Evolutionary conservation across 2,113 vertebrate species (phyloP).

Genomic region (Epinephelus lanceolatus): DNA sequence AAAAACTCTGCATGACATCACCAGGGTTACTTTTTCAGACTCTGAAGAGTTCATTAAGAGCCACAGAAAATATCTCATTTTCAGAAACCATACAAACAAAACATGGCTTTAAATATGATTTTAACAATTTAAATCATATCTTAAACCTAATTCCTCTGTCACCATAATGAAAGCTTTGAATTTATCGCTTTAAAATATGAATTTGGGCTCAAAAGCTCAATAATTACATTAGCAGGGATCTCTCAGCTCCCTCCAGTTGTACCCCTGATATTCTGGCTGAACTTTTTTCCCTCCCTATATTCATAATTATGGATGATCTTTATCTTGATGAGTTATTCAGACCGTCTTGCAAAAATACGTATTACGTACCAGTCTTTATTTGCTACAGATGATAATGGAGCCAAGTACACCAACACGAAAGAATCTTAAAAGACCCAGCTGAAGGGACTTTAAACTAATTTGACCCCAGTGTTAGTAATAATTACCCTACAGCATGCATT

Average conservation of each 20-base stretch:
- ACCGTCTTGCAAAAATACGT: not conserved
- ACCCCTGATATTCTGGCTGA: not conserved
- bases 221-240: not conserved
- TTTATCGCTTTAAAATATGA: not conserved
- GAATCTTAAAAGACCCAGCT: not conserved
- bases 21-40: not conserved
- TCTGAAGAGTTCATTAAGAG: not conserved
- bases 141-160: not conserved
- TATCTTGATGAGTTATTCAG: conserved; percentile 7
- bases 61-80: not conserved
- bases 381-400: not conserved
- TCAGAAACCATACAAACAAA: not conserved
- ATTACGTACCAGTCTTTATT: not conserved
- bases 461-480: not conserved
- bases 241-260: not conserved
- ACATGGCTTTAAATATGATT: not conserved
- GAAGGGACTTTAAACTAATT: not conserved
- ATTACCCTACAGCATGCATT: not conserved
- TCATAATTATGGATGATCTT: not conserved
- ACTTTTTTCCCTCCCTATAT: not conserved
- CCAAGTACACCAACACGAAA: not conserved
- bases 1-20: conserved; percentile 10
- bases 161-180: not conserved
- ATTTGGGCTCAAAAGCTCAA: not conserved
- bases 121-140: not conserved